Conservation (phyloP, 2,888 invertebrate species). For the Cheilosia variabilis region DNA sequence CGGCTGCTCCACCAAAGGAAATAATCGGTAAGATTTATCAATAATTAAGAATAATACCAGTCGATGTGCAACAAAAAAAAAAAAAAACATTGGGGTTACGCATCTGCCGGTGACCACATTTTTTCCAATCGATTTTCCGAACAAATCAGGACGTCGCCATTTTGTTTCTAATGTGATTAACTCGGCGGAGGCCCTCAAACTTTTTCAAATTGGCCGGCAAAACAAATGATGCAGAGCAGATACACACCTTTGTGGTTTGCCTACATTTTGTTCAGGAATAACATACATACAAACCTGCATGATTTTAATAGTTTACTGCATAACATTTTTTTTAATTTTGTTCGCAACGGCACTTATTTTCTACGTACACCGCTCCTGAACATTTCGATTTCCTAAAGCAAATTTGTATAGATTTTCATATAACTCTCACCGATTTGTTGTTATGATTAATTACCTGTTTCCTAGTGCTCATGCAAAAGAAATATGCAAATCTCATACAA, state of each 20-base stretch:
- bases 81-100: slow-evolving; percentile 54
- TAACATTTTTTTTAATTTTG: too few relatives aligned
- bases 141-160: slow-evolving; percentile 81
- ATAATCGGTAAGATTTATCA: slow-evolving; percentile 89
- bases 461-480: too few relatives aligned
- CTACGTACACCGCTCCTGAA: neutral
- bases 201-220: slow-evolving; percentile 63
- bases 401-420: too few relatives aligned
- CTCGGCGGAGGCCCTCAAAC: slow-evolving; percentile 58
- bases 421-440: too few relatives aligned
- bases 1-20: slow-evolving; percentile 88
- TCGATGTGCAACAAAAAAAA: neutral
- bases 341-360: neutral
- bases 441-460: too few relatives aligned
- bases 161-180: slow-evolving; percentile 78
- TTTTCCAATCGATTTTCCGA: slow-evolving; percentile 77
- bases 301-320: neutral
- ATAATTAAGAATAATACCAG: neutral
- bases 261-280: slow-evolving; percentile 51
- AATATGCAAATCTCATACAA: too few relatives aligned
- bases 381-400: too few relatives aligned
- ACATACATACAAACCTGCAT: slow-evolving; percentile 15
- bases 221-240: slow-evolving; percentile 54
- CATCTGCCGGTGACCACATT: slow-evolving; percentile 76
- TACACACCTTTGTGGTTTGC: slow-evolving; percentile 66